Conservation (phyloP, 2,888 invertebrate species). For the Clostera curtula region DNA sequence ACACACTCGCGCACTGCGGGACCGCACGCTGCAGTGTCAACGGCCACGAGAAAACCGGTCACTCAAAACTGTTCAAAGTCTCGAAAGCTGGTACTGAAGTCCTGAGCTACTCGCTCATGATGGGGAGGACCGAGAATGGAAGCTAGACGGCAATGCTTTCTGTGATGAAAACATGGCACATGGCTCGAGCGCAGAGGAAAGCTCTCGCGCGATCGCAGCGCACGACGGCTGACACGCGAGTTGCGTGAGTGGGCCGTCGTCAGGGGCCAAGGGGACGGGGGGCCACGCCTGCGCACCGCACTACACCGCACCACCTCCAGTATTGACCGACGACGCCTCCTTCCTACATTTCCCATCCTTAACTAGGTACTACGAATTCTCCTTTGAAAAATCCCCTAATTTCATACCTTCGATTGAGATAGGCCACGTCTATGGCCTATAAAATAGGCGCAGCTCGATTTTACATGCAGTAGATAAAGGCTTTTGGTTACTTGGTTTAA, state of each 20-base stretch:
- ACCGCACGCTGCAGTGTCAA: constrained; percentile 72
- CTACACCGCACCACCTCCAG: constrained; percentile 68
- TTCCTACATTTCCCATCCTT: constrained; percentile 72
- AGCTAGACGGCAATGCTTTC: constrained; percentile 47
- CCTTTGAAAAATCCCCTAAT: constrained; percentile 69
- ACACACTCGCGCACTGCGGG: constrained; percentile 73
- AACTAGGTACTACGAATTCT: constrained; percentile 67
- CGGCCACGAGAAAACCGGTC: constrained; percentile 68
- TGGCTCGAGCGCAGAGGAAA: constrained; percentile 50
- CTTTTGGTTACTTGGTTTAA: no score
- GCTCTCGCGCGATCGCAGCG: constrained; percentile 64
- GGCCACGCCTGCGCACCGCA: constrained; percentile 62
- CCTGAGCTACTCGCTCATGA: constrained; percentile 48
- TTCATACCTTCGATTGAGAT: constrained; percentile 56
- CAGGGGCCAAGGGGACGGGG: constrained; percentile 35
- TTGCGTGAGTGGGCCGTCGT: constrained; percentile 58
- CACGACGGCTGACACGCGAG: constrained; percentile 70
- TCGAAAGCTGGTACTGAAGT: constrained; percentile 61
- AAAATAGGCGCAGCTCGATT: constrained; percentile 30
- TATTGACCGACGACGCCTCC: constrained; percentile 75
- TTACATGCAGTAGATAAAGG: constrained; percentile 22
- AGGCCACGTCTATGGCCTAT: constrained; percentile 49
- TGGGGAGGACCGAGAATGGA: constrained; percentile 29
- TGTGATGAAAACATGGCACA: constrained; percentile 72
- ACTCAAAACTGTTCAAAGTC: no score